phyloP scores from a whole-genome alignment of 2,113 vertebrate species.

The Hypanus sabinus region DNA sequence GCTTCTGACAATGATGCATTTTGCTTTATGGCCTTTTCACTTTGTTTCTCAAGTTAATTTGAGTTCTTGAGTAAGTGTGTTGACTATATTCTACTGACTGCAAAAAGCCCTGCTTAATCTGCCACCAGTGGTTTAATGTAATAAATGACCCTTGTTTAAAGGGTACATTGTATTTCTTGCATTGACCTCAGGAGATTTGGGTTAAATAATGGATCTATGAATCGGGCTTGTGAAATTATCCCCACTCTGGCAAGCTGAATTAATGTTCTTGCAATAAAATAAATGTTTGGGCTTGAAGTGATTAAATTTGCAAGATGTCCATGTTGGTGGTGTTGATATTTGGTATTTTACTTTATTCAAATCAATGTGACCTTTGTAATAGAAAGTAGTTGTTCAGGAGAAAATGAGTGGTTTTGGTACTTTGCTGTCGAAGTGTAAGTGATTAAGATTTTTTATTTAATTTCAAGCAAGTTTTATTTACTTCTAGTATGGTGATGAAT shows the following conservation, averaged over 20 bases:
- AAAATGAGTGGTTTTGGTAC: constrained; percentile 6
- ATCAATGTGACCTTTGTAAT: constrained; percentile 14
- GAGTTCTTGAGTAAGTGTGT: not conserved
- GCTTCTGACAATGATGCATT: constrained; percentile 25
- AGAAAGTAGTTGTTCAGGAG: not conserved
- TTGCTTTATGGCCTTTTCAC: constrained; percentile 14
- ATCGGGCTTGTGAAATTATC: constrained; percentile 20
- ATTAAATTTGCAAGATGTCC: not conserved
- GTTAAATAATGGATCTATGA: constrained; percentile 22
- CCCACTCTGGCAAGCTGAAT: not conserved
- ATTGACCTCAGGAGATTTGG: not conserved
- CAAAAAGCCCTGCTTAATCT: constrained; percentile 26
- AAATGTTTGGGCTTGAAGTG: constrained; percentile 20
- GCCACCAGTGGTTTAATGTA: not conserved
- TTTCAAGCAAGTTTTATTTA: constrained; percentile 4
- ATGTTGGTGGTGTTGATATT: not conserved
- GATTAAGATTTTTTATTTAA: not conserved
- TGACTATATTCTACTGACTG: constrained; percentile 20
- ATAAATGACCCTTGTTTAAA: constrained; percentile 1
- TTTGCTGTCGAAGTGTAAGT: constrained; percentile 8
- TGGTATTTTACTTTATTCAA: constrained; percentile 29
- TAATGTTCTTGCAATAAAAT: constrained; percentile 10
- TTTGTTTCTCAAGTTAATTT: not conserved
- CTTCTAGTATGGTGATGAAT: not conserved
- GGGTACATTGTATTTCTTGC: not conserved